A percentile compares a stretch with the other conserved stretches of the same genome.
phyloP scores from a whole-genome alignment of 2,888 invertebrate genomes.

The Barypeithes pellucidus region DNA sequence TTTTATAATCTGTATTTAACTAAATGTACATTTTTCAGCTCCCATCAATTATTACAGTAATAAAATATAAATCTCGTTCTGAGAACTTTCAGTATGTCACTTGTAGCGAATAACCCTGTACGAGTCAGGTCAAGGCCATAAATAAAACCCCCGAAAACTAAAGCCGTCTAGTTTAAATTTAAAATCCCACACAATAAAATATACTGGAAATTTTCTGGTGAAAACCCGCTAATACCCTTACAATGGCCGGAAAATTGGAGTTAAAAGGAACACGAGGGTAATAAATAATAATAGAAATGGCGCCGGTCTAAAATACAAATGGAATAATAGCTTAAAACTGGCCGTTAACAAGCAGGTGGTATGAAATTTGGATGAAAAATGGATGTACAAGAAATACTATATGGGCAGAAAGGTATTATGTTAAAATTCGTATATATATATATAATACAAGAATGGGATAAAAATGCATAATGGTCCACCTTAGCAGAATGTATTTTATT shows the following conservation, averaged over 20 bases:
- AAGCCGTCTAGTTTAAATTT: conserved; percentile 19
- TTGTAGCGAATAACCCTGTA: too few species aligned
- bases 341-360: conserved; percentile 51
- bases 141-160: conserved; percentile 4
- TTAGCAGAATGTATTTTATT: not conserved
- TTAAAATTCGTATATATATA: conserved; percentile 11
- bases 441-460: not conserved
- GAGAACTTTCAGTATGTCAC: too few species aligned
- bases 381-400: conserved; percentile 23
- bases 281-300: conserved; percentile 52
- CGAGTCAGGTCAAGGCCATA: too few species aligned
- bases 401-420: conserved; percentile 18
- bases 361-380: conserved; percentile 45
- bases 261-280: conserved; percentile 47
- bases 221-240: conserved; percentile 37
- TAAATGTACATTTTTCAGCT: too few species aligned
- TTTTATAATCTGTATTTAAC: too few species aligned
- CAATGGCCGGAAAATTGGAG: conserved; percentile 48
- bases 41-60: too few species aligned
- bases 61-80: too few species aligned
- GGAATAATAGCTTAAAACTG: conserved; percentile 49
- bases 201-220: conserved; percentile 32
- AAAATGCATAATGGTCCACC: not conserved
- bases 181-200: conserved; percentile 23
- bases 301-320: conserved; percentile 47